Evolutionary conservation across 2,888 invertebrate species (phyloP).

Genomic region (Eilema griseolum): DNA sequence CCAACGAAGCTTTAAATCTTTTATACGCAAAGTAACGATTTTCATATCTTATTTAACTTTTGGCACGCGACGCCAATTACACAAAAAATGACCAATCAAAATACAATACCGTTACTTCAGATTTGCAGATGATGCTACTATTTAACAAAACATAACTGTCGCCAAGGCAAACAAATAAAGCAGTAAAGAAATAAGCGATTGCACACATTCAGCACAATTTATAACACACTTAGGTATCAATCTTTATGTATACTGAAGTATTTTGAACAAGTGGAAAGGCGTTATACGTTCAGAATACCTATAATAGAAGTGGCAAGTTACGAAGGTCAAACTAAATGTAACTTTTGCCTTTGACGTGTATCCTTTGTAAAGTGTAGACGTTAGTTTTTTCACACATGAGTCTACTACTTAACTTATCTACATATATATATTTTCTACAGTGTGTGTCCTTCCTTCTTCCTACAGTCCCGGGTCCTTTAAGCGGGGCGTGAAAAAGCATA

Average conservation of each 20-base stretch:
- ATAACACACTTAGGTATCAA: constrained; percentile 37
- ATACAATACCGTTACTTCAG: too few species aligned
- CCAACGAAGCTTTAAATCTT: too few species aligned
- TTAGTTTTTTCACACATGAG: constrained; percentile 30
- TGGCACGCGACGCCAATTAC: not conserved
- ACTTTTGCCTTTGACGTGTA: constrained; percentile 53
- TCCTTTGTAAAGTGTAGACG: constrained; percentile 31
- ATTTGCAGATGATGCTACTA: not conserved
- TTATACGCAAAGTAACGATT: too few species aligned
- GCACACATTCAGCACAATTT: constrained; percentile 41
- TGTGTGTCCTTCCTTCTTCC: too few species aligned
- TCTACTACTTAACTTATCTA: constrained; percentile 37
- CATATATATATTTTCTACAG: constrained; percentile 28
- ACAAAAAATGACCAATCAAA: too few species aligned
- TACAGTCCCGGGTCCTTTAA: too few species aligned
- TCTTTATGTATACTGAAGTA: constrained; percentile 39
- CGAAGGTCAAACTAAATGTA: constrained; percentile 47
- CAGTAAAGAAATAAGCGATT: constrained; percentile 25
- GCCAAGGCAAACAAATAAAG: constrained; percentile 25
- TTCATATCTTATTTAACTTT: not conserved
- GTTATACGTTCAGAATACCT: constrained; percentile 34
- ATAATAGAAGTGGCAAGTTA: constrained; percentile 51
- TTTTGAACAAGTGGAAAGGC: constrained; percentile 33
- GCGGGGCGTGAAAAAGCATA: too few species aligned
- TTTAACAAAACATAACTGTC: constrained; percentile 18